Base-by-base conservation (phyloP, 2,888 invertebrate species). In the Tipula confusa region DNA sequence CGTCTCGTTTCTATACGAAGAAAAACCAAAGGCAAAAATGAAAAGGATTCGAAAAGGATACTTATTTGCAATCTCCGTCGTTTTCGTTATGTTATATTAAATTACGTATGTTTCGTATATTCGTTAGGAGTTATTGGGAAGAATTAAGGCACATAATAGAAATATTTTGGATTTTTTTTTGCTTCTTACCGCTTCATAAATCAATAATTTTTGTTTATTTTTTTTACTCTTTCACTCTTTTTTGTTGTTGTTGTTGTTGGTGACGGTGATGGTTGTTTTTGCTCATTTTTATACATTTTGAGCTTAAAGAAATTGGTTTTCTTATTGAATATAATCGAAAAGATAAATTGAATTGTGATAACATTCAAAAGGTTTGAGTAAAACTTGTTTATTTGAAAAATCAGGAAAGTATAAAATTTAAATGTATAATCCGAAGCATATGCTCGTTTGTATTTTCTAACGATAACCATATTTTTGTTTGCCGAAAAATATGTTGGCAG, bases 61-160 rank as follows among this genome's bases (percentile, higher is more conserved):
- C 64, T 64, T 64, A 64, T 64, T 64, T 64, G 18, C 64, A 64
- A 64, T 64, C 64, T 64, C 24, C 24, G 64, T 64, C 64, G 64
- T 64, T 64, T 64, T 64, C 64, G 64, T 64, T 64, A 64, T 64
- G 64, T 64, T 64, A 64, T 64, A 64, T 64, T 64, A 64, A 64
- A 64, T 64, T 64, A 64, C 64, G 64, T 64, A 64, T 64, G 64
- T 64, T 64, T 64, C 24, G 24, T 64, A 24, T 24, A 24, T 24
- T 64, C 18, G 15, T 24, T 24, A 64, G 64, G 24, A 43, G 43
- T n/a, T 43, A 43, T 43, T 43, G 24, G 64, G 64, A 9, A 64
- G 64, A 64, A 64, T 64, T 64, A 64, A 24, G 64, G 64, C 64
- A 24, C 7, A 64, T 64, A 64, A 64, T 64, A 64, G 24, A 64